Evolutionary conservation across 2,888 invertebrate genomes (phyloP).

Genomic region (Herminia tarsipennalis): DNA sequence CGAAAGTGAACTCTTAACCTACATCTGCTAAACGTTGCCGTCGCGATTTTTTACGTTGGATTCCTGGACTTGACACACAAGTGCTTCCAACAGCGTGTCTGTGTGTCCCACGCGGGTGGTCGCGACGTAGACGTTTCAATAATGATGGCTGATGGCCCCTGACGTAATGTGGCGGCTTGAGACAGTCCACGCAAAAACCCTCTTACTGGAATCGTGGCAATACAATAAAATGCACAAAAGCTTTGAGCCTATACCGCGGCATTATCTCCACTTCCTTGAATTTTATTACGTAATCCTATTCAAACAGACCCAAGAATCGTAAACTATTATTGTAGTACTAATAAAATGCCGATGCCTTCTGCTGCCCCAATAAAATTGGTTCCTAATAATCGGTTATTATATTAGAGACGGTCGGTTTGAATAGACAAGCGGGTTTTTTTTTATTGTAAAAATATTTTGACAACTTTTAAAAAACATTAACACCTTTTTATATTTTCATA

Average conservation of each 20-base stretch:
- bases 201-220: conserved; percentile 66
- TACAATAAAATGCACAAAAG: conserved; percentile 62
- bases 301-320: conserved; percentile 51
- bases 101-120: conserved; percentile 76
- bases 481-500: neutral
- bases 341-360: conserved; percentile 49
- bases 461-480: too few species aligned
- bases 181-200: conserved; percentile 65
- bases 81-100: conserved; percentile 57
- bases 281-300: conserved; percentile 61
- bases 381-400: conserved; percentile 10
- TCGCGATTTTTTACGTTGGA: conserved; percentile 23
- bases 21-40: conserved; percentile 27
- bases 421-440: conserved; percentile 13
- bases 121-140: conserved; percentile 71
- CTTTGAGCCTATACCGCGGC: conserved; percentile 28
- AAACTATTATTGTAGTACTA: conserved; percentile 58
- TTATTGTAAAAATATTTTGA: neutral
- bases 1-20: conserved; percentile 23
- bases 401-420: conserved; percentile 13
- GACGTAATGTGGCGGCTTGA: conserved; percentile 67
- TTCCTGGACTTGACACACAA: conserved; percentile 30
- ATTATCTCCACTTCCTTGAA: conserved; percentile 60
- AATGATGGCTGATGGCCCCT: conserved; percentile 69
- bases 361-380: conserved; percentile 40